Evolutionary conservation across 2,888 invertebrate genomes (phyloP), one percentile per base, ranked within the genome.

Genomic region (Hydraecia micacea): DNA sequence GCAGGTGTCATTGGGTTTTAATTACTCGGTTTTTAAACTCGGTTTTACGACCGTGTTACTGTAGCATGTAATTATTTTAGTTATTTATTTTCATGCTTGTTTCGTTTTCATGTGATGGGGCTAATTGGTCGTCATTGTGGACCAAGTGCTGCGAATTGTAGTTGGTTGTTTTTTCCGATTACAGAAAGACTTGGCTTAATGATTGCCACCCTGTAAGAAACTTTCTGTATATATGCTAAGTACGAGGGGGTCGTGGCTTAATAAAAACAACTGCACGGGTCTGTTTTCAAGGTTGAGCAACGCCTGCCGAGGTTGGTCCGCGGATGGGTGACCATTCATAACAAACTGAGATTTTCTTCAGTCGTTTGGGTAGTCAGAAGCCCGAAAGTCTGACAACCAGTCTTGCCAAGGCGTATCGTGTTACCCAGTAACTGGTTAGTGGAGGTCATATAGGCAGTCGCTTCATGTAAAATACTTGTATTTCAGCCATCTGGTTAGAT

Each of bases 1-100:
- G 87, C 86, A 87, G 42, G 81, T 83, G 87, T 81, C 84, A 78
- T 80, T 77, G 79, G 67, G 66, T 80, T 90, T 88, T 88, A 82
- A 85, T 87, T 87, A 87, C 83, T 75, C 49, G 69, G 83, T 79
- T 75, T 88, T 88, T 85, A 88, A 85, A 82, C 68, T 84, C 80
- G 39, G 73, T 87, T 91, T 91, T 84, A 90, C 77, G 76, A 74
- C 46, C 67, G 21, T 71, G 81, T 83, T 76, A 79, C 71, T 74
- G 80, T 70, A 71, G 66, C 67, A 39, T 78, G 68, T 86, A 73
- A 77, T 88, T 80, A 80, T 84, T 84, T 67, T 42, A 78, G 72
- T 75, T 85, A 71, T 87, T 84, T 75, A 77, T 75, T 84, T 84
- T 79, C 77, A 86, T 72, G 69, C 62, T 70, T 58, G 46, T 58